Evolutionary conservation across 1,140 invertebrate species (phyloP), one percentile per base, ranked within the genome.

Genomic region (Stegodyphus dumicola): DNA sequence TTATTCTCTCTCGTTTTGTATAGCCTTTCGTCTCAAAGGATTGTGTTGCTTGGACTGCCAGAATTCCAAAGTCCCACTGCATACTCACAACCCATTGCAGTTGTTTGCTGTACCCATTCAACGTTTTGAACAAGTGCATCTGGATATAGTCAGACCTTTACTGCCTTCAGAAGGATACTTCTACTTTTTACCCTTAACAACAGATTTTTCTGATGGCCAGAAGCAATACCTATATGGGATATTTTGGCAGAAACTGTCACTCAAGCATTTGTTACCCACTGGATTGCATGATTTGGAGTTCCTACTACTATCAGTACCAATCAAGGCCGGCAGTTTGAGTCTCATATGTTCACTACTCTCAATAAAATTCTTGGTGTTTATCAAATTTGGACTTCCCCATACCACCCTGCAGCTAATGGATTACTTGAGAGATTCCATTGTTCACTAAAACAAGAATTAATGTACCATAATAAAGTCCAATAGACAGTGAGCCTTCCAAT

Each of bases 111-210:
- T 56, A 6, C 51, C 74, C 0, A 60, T 11, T n/a, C 2, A 48
- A 3, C 17, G 65, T 15, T 92, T 92, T 77, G 71, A 88, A 5
- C 90, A 92, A 73, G 87, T 92, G 0, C 91, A 93, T 85, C 87
- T 93, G 0, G 92, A 93, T 87, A 88, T 93, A 1, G 88, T 93
- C 7, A 91, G 91, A 0, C 92, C 90, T 0, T 74, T 93, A 1
- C 90, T 91, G 11, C 79, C 78, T 7, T 88, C 88, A 0, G 52
- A 90, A 10, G 90, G 89, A n/a, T 89, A 85, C 70, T 67, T 52
- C 10, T 92, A 92, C 33, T 81, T 86, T 86, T 92, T 1, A 92
- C 91, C 0, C 88, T 89, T n/a, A 90, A 92, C 3, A 90, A 92
- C 76, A 80, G 91, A 6, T 92, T 90, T 81, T 90, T 91, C 0